These are phyloP conservation scores for Columbina picui DNA, from an alignment of 2,113 vertebrate species.

Conservation along the genomic window DNA sequence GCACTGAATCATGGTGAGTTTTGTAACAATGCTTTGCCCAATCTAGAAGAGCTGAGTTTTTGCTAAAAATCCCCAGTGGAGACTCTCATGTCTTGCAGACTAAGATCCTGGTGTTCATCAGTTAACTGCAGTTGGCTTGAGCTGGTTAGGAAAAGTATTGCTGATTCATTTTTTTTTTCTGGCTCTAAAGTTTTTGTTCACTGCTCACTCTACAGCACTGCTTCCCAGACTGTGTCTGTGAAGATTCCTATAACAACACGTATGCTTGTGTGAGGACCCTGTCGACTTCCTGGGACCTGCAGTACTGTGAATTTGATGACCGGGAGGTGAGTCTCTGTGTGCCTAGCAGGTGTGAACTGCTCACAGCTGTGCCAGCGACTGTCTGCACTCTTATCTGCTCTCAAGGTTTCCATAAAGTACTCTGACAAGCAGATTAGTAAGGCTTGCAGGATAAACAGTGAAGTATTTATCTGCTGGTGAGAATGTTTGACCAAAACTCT, in stretches of 20 bases:
- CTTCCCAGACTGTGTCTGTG: slow-evolving; percentile 98
- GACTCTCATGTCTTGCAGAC: not conserved
- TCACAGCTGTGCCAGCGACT: not conserved
- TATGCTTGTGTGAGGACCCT: slow-evolving; percentile 94
- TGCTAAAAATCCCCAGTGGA: not conserved
- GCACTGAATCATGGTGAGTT: not conserved
- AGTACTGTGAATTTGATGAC: slow-evolving; percentile 98
- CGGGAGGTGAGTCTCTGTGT: slow-evolving; percentile 83
- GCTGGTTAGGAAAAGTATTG: not conserved
- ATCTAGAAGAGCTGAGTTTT: not conserved
- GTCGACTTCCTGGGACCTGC: slow-evolving; percentile 83
- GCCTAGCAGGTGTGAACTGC: not conserved
- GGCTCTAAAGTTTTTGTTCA: not conserved
- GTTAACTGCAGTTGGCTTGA: not conserved
- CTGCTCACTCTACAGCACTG: slow-evolving; percentile 82
- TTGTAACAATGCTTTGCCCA: not conserved
- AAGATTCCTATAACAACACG: slow-evolving; percentile 95
- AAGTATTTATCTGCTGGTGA: not conserved
- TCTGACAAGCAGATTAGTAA: not conserved
- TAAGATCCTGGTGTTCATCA: not conserved
- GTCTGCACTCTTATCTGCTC: not conserved
- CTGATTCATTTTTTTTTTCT: not conserved
- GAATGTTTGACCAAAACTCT: slow-evolving; percentile 18
- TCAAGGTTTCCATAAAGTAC: not conserved
- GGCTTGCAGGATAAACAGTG: slow-evolving; percentile 6